Percentiles rank a stretch among this genome's conserved stretches.
Evolutionary conservation across 2,888 invertebrate species (phyloP).

Genomic region (Seira musarum): DNA sequence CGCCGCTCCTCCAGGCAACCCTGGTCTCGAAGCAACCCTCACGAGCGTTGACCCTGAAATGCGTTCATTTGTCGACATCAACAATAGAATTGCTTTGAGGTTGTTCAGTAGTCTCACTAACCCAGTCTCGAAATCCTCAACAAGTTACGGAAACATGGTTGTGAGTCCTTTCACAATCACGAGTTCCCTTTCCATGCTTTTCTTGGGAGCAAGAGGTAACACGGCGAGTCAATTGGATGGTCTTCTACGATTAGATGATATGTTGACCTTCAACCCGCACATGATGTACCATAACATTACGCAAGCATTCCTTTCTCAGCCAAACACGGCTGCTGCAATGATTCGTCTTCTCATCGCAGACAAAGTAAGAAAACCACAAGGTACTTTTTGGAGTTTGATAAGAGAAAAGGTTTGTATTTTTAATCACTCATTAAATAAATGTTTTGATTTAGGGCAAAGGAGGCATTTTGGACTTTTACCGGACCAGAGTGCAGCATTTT

Average conservation of each 20-base stretch:
- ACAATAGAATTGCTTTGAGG: constrained; percentile 88
- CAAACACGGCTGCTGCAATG: constrained; percentile 84
- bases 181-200: constrained; percentile 91
- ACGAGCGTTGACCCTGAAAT: constrained; percentile 82
- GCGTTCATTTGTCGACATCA: constrained; percentile 83
- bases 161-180: constrained; percentile 89
- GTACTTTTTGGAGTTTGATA: no score
- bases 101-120: constrained; percentile 75
- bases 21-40: constrained; percentile 79
- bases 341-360: constrained; percentile 89
- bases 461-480: constrained; percentile 87
- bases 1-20: constrained; percentile 68
- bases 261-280: constrained; percentile 92
- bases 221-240: constrained; percentile 94
- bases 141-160: constrained; percentile 79
- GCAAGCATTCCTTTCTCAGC: constrained; percentile 80
- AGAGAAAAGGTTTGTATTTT: not conserved
- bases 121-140: constrained; percentile 80
- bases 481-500: constrained; percentile 88
- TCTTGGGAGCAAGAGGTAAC: constrained; percentile 87
- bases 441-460: constrained; percentile 77
- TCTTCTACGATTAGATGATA: constrained; percentile 86
- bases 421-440: constrained; percentile 18
- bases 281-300: constrained; percentile 89
- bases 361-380: constrained; percentile 72